Evolutionary conservation across 2,888 invertebrate species (phyloP), one percentile per base, ranked within the genome.

Genomic region (Phaonia tiefii): DNA sequence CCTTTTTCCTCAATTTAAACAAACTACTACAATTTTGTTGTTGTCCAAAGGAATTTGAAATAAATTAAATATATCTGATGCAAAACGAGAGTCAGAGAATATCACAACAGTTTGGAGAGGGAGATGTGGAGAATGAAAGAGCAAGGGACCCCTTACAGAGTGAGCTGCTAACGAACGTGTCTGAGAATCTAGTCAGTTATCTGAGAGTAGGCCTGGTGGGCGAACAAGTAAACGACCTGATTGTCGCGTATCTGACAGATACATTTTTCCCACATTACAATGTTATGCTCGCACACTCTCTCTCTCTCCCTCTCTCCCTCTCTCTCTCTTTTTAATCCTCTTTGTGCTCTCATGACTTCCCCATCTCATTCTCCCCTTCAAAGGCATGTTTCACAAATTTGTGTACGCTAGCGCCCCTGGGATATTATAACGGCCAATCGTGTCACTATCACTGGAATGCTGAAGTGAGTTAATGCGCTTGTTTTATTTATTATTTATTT

Each of bases 41-140:
- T 86, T 86, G 86, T 82, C 70, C 76, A 85, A 84, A 81, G 84
- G 86, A 86, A 86, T 86, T 82, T 69, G 10, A 77, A 81, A 81
- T 71, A 75, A 81, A 75, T 75, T 77, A 71, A 67, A 75, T 60
- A 49, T 71, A 79, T 70, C 44, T 11, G 31, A 42, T 56, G 46
- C 26, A 46, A 8, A 56, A 3, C 60, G 11, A 42, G 54, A 0
- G 13, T 44, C 25, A 63, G 63, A 56, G 44, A 13, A 31, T 31
- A 31, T 31, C 31, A 31, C 31, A n/a, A 31, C 31, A 31, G 8
- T 31, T n/a, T 31, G 31, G 31, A 31, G 4, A n/a, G n/a, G n/a
- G n/a, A n/a, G 8, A 31, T 31, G 4, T 5, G 8, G 60, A 15
- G 66, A 20, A 17, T 17, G 56, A 26, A 49, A 22, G 17, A 37